A percentile compares a stretch with the other conserved stretches of the same genome.
Evolutionary conservation across 2,113 vertebrate species (phyloP).

Genomic region (Physeter macrocephalus): DNA sequence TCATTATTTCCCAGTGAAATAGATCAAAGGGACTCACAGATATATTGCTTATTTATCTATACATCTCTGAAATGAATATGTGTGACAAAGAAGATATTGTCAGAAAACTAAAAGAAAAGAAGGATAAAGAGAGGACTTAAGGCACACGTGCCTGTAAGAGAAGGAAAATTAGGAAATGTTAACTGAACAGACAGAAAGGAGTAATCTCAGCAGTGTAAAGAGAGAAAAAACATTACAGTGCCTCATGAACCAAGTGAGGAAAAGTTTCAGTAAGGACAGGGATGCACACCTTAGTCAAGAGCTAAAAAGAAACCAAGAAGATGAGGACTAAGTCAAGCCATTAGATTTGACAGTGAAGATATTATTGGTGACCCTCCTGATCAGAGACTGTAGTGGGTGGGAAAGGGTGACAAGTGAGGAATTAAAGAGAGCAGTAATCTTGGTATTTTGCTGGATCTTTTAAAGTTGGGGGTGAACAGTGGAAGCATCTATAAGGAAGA

Average conservation of each 20-base stretch:
- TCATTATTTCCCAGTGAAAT: neutral
- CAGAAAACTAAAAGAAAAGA: neutral
- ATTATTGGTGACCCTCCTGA: neutral
- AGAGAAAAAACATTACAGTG: neutral
- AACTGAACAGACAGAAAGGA: neutral
- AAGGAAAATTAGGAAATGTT: neutral
- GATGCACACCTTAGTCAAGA: neutral
- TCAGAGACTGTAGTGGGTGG: neutral
- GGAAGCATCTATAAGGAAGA: neutral
- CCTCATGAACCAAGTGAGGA: neutral
- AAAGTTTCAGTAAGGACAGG: neutral
- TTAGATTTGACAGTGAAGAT: neutral
- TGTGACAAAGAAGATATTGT: neutral
- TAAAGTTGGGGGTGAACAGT: neutral
- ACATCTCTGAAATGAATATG: neutral
- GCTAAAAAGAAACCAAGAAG: neutral
- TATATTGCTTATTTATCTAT: neutral
- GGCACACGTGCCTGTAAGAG: neutral
- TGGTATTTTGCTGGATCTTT: neutral
- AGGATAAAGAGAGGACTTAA: neutral
- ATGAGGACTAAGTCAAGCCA: neutral
- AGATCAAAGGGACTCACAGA: neutral
- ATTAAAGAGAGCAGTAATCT: neutral
- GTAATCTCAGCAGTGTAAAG: neutral
- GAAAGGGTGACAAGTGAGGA: neutral